Evolutionary conservation across 1,140 invertebrate species (phyloP).

Genomic region (Listronotus oregonensis): DNA sequence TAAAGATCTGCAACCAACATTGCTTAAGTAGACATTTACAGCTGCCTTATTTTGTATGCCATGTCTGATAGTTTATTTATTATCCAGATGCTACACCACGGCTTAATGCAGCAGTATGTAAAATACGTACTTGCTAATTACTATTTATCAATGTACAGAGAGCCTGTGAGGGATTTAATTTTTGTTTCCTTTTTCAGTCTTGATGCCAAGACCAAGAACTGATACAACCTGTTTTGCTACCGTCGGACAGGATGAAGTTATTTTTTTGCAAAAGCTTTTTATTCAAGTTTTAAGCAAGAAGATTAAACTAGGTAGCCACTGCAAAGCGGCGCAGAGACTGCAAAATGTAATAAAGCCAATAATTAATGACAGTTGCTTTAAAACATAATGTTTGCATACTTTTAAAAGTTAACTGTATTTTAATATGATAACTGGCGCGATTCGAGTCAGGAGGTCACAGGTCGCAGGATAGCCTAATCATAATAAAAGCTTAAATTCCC

Average conservation of each 20-base stretch:
- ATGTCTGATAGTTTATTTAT: no score
- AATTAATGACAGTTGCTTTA: not conserved
- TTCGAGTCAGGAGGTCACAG: constrained; percentile 41
- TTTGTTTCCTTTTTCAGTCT: constrained; percentile 46
- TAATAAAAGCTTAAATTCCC: constrained; percentile 1
- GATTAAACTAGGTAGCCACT: not conserved
- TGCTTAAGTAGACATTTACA: constrained; percentile 3
- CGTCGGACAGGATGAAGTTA: constrained; percentile 33
- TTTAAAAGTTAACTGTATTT: not conserved
- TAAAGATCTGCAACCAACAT: constrained; percentile 2
- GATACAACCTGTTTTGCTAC: constrained; percentile 52
- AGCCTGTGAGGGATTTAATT: constrained; percentile 40
- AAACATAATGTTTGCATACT: not conserved
- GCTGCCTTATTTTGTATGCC: not conserved
- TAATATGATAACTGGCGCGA: constrained; percentile 34
- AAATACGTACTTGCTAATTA: constrained; percentile 49
- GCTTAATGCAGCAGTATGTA: constrained; percentile 23
- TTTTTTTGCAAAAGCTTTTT: constrained; percentile 22
- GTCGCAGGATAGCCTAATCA: constrained; percentile 39
- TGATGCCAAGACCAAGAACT: constrained; percentile 38
- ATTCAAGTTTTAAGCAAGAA: constrained; percentile 29
- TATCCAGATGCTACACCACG: constrained; percentile 4
- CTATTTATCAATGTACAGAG: constrained; percentile 42
- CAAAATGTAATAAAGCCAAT: not conserved
- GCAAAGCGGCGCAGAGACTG: not conserved